These are phyloP conservation scores for Brachyptera risi DNA, from an alignment of 2,888 invertebrate genomes.

Conservation along the genomic window DNA sequence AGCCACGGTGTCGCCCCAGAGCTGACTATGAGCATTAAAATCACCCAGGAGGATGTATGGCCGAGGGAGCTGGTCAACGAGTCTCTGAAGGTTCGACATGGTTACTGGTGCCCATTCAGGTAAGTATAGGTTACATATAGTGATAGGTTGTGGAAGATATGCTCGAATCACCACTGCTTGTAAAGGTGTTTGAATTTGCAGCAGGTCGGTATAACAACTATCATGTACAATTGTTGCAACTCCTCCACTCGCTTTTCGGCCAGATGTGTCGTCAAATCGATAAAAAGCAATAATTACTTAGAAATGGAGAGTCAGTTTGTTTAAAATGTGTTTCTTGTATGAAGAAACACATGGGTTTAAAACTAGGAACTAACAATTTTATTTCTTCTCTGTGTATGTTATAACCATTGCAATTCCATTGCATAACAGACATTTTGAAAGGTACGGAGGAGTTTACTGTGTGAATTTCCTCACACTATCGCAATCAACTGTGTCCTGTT, in stretches of 20 bases:
- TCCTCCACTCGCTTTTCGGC: not conserved
- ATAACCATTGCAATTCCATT: not conserved
- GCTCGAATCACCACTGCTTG: too few relatives aligned
- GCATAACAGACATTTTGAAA: not conserved
- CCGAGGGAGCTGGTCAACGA: not conserved
- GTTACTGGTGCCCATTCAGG: constrained; percentile 4
- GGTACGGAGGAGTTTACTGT: too few relatives aligned
- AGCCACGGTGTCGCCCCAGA: constrained; percentile 5
- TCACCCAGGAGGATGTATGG: too few relatives aligned
- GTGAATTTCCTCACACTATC: too few relatives aligned
- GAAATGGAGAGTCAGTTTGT: not conserved
- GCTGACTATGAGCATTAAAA: not conserved
- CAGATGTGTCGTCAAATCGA: not conserved
- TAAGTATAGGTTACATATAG: not conserved
- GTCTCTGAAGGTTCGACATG: constrained; percentile 1
- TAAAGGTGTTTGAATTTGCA: constrained; percentile 2
- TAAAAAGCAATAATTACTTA: not conserved
- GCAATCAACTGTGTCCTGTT: too few relatives aligned
- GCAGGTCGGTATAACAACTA: not conserved
- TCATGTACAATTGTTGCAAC: not conserved
- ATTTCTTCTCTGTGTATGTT: not conserved
- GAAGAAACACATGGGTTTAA: not conserved
- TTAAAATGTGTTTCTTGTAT: constrained; percentile 2
- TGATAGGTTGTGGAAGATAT: not conserved
- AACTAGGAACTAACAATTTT: not conserved